phyloP scores from a whole-genome alignment of 2,113 vertebrate genomes.

The Pachyramphus minor region DNA sequence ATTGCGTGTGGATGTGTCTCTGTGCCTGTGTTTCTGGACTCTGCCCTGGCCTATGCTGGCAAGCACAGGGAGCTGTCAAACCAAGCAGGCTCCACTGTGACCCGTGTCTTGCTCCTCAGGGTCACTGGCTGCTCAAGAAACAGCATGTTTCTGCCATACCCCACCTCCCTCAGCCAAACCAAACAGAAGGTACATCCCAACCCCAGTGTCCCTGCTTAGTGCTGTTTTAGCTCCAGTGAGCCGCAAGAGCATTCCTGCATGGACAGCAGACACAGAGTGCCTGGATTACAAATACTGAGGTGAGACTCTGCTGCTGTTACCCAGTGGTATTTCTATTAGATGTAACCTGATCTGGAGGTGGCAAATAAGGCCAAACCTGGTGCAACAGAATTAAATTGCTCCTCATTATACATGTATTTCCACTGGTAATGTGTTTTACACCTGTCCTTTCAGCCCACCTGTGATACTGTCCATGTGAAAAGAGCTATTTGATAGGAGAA shows the following conservation, averaged over 20 bases:
- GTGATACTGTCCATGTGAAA: background rate
- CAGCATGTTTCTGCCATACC: background rate
- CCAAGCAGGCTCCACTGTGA: background rate
- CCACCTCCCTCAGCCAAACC: background rate
- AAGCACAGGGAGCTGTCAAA: background rate
- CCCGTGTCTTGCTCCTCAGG: rapidly evolving
- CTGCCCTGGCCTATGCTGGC: background rate
- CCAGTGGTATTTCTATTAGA: background rate
- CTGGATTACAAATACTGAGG: background rate
- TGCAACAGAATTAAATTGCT: background rate
- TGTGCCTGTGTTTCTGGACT: background rate
- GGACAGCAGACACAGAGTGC: background rate
- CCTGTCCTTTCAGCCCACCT: background rate
- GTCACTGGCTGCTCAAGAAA: background rate
- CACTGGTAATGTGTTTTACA: conserved; percentile 31
- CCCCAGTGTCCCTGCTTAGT: rapidly evolving
- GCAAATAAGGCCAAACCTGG: background rate
- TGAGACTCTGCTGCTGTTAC: background rate
- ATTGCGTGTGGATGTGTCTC: background rate
- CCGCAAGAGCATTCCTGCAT: background rate
- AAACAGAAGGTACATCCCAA: background rate
- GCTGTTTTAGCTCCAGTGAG: background rate
- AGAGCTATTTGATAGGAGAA: background rate
- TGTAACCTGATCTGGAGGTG: conserved; percentile 31
- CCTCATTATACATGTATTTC: conserved; percentile 15